Percentiles rank a stretch among this genome's conserved stretches.
Conservation (phyloP, 2,888 invertebrate species). For the Sussaba pulchella region DNA sequence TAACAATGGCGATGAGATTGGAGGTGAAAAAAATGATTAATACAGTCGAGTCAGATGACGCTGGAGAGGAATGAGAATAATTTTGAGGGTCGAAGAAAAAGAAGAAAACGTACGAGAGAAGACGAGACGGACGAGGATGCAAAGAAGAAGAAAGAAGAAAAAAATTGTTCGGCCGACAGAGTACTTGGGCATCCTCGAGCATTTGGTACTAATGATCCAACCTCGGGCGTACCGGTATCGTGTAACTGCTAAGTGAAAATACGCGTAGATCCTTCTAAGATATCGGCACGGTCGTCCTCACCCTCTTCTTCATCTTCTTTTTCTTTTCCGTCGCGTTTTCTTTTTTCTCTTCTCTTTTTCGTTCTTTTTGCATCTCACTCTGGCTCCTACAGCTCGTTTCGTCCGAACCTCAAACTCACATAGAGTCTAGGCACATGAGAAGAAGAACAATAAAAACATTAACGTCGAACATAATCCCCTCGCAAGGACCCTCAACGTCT, state of each 20-base stretch:
- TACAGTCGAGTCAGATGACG: conserved; percentile 12
- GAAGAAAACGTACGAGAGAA: conserved; percentile 49
- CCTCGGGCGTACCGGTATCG: conserved; percentile 78
- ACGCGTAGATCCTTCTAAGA: conserved; percentile 80
- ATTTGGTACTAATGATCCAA: conserved; percentile 81
- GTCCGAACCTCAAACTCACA: conserved; percentile 22
- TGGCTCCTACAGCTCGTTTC: conserved; percentile 22
- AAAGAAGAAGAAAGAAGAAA: conserved; percentile 53
- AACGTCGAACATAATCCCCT: conserved; percentile 72
- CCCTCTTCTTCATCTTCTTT: conserved; percentile 24
- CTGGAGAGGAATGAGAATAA: not conserved
- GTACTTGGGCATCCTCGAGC: conserved; percentile 74
- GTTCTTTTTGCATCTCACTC: conserved; percentile 26
- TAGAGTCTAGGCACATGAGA: conserved; percentile 46
- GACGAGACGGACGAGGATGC: conserved; percentile 21
- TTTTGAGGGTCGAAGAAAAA: conserved; percentile 17
- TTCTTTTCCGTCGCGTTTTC: conserved; percentile 27
- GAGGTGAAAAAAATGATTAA: not conserved
- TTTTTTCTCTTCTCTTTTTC: conserved; percentile 26
- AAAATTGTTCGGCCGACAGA: conserved; percentile 22
- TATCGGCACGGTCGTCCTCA: conserved; percentile 70
- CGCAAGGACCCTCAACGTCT: conserved; percentile 61
- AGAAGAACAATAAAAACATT: conserved; percentile 63
- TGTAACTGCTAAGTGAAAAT: conserved; percentile 83
- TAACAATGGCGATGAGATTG: no score